These are phyloP conservation scores for Tychaedon coryphoeus DNA, from an alignment of 2,113 vertebrate species.

Conservation along the genomic window DNA sequence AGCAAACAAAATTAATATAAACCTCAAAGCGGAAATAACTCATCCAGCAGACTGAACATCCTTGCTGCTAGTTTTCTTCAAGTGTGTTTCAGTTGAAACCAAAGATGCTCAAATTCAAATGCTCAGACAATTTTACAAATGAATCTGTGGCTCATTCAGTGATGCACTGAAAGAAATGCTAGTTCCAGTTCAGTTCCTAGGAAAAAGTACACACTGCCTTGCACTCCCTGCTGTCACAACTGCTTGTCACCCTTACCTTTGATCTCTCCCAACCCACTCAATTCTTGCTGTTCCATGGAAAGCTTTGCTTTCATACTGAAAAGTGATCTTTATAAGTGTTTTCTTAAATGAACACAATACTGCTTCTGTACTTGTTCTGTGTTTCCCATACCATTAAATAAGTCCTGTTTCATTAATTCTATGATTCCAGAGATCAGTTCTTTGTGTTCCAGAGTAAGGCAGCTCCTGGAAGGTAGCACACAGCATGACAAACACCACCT, in stretches of 20 bases:
- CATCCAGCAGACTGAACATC: not conserved
- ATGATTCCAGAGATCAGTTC: not conserved
- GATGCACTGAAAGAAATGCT: not conserved
- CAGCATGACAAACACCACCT: not conserved
- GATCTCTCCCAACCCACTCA: not conserved
- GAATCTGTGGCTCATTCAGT: not conserved
- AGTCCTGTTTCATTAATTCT: not conserved
- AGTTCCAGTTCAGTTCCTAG: not conserved
- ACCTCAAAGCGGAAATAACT: not conserved
- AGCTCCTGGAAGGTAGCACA: not conserved
- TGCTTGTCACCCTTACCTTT: not conserved
- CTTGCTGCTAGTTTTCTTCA: not conserved
- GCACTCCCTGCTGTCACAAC: not conserved
- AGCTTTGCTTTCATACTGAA: not conserved
- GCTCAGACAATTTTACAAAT: not conserved
- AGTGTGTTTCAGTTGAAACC: not conserved
- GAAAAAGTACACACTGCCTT: not conserved
- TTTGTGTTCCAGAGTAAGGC: not conserved
- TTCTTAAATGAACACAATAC: not conserved
- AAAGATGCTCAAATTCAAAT: not conserved
- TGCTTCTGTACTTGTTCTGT: not conserved
- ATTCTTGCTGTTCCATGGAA: not conserved
- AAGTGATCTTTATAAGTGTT: not conserved
- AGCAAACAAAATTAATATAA: not conserved
- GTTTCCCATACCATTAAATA: not conserved